Evolutionary conservation across 2,888 invertebrate genomes (phyloP).

Genomic region (Cheiracanthium punctorium): DNA sequence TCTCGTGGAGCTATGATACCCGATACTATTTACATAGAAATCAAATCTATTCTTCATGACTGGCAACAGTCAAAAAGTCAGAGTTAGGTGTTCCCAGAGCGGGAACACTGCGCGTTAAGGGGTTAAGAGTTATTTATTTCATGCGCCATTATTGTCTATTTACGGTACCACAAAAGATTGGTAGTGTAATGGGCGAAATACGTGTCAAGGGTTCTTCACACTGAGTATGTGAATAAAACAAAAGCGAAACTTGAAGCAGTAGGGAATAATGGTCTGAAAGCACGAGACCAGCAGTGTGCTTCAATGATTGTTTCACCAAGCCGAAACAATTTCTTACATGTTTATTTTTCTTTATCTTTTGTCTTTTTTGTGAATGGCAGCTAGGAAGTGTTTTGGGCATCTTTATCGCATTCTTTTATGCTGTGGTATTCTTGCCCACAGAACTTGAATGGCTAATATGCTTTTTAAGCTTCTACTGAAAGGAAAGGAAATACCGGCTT

Average conservation of each 20-base stretch:
- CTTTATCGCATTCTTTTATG: constrained; percentile 29
- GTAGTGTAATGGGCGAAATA: constrained; percentile 23
- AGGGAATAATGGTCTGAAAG: constrained; percentile 29
- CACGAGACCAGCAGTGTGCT: constrained; percentile 28
- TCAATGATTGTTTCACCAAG: constrained; percentile 41
- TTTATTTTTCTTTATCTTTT: constrained; percentile 23
- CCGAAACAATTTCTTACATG: constrained; percentile 56
- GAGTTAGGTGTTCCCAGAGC: too few relatives aligned
- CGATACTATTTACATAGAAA: too few relatives aligned
- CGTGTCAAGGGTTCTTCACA: constrained; percentile 59
- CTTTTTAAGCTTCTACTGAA: not conserved
- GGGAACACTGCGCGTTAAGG: too few relatives aligned
- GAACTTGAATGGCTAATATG: not conserved
- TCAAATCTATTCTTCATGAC: too few relatives aligned
- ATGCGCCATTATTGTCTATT: too few relatives aligned
- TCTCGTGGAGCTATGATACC: too few relatives aligned
- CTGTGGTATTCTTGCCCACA: not conserved
- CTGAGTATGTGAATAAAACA: constrained; percentile 48
- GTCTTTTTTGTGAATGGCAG: constrained; percentile 24
- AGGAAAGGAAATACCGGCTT: too few relatives aligned
- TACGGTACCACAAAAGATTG: constrained; percentile 4
- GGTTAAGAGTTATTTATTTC: too few relatives aligned
- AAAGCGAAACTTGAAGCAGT: constrained; percentile 36
- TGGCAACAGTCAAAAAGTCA: too few relatives aligned
- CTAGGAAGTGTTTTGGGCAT: constrained; percentile 37